Base-by-base conservation (phyloP, 2,113 vertebrate species). In the Odontesthes bonariensis region DNA sequence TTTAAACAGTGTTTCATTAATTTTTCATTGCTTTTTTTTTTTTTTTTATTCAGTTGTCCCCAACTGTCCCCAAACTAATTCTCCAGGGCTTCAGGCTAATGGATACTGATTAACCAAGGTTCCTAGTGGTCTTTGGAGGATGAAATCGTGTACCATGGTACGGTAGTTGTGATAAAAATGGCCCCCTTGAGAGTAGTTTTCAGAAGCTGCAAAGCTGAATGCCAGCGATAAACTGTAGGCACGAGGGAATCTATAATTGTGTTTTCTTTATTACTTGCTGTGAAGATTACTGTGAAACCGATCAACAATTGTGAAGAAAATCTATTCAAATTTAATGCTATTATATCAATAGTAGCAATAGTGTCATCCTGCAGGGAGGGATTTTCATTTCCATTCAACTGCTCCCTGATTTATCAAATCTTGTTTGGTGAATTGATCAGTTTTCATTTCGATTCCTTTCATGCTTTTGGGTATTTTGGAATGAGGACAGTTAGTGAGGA, bases 361-460 rank as follows among this genome's bases (percentile, higher is more conserved):
- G 27, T 27, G 27, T 2, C 5, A 46, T 56, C 32, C 16, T 0
- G 20, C 40, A n/a, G 33, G 1, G 13, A 23, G 32, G 20, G 7
- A 52, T 65, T 65, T 38, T 23, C 23, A 23, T 22, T 0, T 23
- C 54, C 1, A 67, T 54, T 67, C 54, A 32, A 27, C 23, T 14
- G 13, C 16, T 20, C 52, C 5, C 2, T 22, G 10, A 65, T 33
- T 70, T 58, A 44, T 31, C 0, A 33, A 57, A 16, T 52, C 7
- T 73, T 2, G 2, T 51, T 51, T 16, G 22, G 1, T 54, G 64
- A 46, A 23, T 79, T 65, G 14, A 69, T 61, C 12, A 8, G 12
- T 33, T 42, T 66, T 69, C 0, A 52, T 54, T 77, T 61, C 33
- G 19, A 79, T 51, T 38, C 10, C 13, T 35, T 68, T 44, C n/a